Evolutionary conservation across 2,888 invertebrate species (phyloP), one percentile per base, ranked within the genome.

Genomic region (Drosophila mayaguana): DNA sequence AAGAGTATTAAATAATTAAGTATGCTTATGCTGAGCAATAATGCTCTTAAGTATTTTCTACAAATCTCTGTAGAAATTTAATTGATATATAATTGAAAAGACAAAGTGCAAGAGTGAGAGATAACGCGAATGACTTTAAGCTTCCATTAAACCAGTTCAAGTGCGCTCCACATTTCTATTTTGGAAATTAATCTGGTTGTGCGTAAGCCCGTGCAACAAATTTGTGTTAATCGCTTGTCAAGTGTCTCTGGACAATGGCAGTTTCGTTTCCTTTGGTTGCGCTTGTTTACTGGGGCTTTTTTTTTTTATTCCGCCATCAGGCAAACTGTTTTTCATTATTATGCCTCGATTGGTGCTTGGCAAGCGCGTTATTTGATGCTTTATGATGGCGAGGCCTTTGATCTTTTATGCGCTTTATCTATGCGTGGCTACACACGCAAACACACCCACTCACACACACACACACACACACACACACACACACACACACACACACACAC

Each of bases 391-490:
- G 72, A 73, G 84, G 83, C 81, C 86, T 84, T 84, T 84, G 84
- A 84, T 84, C 84, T 86, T 83, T 84, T 83, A 88, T 84, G 78
- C 76, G 86, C 72, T 88, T 68, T 78, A 81, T 87, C 83, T 84
- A 88, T 78, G 84, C 67, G 42, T 60, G 46, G 67, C 60, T 62
- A 61, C 48, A 64, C 67, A 61, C 54, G 56, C 65, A 64, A 18
- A 56, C 11, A 62, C n/a, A 38, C 53, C 7, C 36, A 20, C n/a
- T 40, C 65, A 43, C 32, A 28, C 67, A 55, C 18, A 61, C 20
- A 36, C 53, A 16, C 50, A 20, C 18, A 53, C 28, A 28, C 28
- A 28, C 6, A n/a, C 36, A 20, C n/a, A 34, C 65, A 43, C 32
- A 28, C 67, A 55, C 18, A 61, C 20, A 36, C 53, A 16, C 50